These are phyloP conservation scores for Phenganax stokvisi DNA, from an alignment of 92 coral and sea anemone genomes.

Conservation along the genomic window DNA sequence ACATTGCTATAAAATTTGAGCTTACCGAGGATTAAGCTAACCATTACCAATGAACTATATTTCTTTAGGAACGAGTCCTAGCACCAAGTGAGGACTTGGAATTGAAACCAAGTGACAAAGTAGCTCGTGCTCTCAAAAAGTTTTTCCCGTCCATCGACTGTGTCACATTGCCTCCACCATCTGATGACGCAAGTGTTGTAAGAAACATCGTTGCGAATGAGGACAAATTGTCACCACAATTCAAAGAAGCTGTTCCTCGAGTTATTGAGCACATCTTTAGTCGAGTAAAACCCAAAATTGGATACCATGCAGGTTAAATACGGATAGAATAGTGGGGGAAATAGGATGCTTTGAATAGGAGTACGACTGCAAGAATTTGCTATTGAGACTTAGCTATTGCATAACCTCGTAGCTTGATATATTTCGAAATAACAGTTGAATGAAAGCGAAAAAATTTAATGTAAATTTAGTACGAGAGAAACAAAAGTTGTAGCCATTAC, in stretches of 20 bases:
- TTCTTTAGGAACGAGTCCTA: constrained; percentile 14
- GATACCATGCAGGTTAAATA: constrained; percentile 31
- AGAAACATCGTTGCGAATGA: constrained; percentile 26
- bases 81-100: constrained; percentile 30
- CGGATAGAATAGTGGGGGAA: no score
- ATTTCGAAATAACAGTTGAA: no score
- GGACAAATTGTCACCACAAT: constrained; percentile 16
- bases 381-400: background rate
- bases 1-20: no score
- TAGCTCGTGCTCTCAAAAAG: constrained; percentile 63
- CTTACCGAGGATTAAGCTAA: no score
- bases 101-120: constrained; percentile 38
- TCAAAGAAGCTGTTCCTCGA: constrained; percentile 6
- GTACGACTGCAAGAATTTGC: no score
- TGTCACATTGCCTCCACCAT: constrained; percentile 71
- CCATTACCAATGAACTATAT: background rate
- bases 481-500: no score
- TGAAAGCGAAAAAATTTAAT: no score
- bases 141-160: constrained; percentile 83
- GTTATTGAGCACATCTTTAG: constrained; percentile 19
- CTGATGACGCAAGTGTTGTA: constrained; percentile 55
- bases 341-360: no score
- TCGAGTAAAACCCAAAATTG: constrained; percentile 11
- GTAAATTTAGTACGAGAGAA: no score
- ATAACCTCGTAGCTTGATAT: background rate